Percentiles rank a stretch among this genome's conserved stretches.
phyloP scores from a whole-genome alignment of 1,140 invertebrate genomes.

The Drosophila truncata region DNA sequence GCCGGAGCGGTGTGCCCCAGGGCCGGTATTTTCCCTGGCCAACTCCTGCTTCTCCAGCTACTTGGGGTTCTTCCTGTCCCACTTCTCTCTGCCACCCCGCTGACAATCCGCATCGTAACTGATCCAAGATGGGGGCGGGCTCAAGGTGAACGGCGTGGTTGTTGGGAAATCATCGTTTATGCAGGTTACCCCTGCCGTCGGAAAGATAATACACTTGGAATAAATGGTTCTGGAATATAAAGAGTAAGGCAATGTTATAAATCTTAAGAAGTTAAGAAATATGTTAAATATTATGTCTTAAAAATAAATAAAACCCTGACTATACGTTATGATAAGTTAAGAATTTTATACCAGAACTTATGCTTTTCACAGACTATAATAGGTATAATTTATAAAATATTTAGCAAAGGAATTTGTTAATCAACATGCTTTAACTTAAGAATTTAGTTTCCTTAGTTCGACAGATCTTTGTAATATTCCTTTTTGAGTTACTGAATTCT shows the following conservation, averaged over 20 bases:
- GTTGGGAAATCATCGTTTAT: conserved; percentile 27
- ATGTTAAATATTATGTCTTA: background rate
- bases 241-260: background rate
- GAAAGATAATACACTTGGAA: conserved; percentile 6
- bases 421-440: fast-evolving
- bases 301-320: background rate
- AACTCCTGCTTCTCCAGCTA: background rate
- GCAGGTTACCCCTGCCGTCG: conserved; percentile 5
- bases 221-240: background rate
- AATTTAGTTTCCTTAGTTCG: fast-evolving
- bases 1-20: conserved; percentile 19
- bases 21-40: conserved; percentile 16
- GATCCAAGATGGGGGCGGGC: conserved; percentile 32
- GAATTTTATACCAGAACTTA: background rate
- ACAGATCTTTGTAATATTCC: background rate
- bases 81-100: background rate
- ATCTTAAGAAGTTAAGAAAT: background rate
- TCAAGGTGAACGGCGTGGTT: conserved; percentile 34
- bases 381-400: background rate
- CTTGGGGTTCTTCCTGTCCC: background rate
- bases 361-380: background rate
- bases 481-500: background rate
- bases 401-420: background rate
- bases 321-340: background rate
- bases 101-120: conserved; percentile 34